Percentiles rank a stretch among this genome's conserved stretches.
Conservation (phyloP, 2,797 vertebrate species). For the Etheostoma perlongum region DNA sequence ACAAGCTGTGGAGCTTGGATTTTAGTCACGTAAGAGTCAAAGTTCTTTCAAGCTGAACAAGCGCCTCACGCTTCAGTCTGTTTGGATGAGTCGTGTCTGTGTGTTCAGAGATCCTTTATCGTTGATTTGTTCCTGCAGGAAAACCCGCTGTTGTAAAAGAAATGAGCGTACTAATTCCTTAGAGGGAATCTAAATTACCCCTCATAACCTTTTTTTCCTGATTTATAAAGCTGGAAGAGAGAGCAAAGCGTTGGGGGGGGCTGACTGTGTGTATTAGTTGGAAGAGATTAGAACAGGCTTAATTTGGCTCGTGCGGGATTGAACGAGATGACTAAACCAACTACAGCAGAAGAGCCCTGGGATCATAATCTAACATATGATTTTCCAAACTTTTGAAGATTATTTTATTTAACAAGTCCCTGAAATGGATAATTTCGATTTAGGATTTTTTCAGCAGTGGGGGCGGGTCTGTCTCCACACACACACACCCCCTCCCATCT, state of each 20-base stretch:
- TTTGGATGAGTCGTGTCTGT: background rate
- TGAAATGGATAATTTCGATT: too few species aligned
- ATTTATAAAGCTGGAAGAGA: slow-evolving; percentile 28
- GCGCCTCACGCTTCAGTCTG: background rate
- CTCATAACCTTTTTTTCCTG: background rate
- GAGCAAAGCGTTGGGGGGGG: background rate
- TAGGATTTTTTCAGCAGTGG: too few species aligned
- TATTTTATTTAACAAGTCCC: slow-evolving; percentile 5
- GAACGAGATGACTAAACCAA: background rate
- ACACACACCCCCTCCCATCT: too few species aligned
- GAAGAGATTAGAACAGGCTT: slow-evolving; percentile 8
- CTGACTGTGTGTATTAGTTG: background rate
- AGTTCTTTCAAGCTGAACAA: slow-evolving; percentile 20
- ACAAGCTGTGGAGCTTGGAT: slow-evolving; percentile 3
- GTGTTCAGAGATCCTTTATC: background rate
- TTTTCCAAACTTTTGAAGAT: background rate
- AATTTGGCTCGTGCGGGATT: slow-evolving; percentile 16
- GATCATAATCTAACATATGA: slow-evolving; percentile 14
- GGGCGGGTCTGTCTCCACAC: too few species aligned
- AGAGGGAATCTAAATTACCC: slow-evolving; percentile 1
- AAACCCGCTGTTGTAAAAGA: background rate
- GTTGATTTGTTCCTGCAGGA: slow-evolving; percentile 15
- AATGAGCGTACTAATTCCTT: background rate
- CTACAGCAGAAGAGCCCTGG: background rate
- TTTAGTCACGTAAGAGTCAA: background rate